Base-by-base conservation (phyloP, 2,888 invertebrate genomes). In the Lathronympha strigana region DNA sequence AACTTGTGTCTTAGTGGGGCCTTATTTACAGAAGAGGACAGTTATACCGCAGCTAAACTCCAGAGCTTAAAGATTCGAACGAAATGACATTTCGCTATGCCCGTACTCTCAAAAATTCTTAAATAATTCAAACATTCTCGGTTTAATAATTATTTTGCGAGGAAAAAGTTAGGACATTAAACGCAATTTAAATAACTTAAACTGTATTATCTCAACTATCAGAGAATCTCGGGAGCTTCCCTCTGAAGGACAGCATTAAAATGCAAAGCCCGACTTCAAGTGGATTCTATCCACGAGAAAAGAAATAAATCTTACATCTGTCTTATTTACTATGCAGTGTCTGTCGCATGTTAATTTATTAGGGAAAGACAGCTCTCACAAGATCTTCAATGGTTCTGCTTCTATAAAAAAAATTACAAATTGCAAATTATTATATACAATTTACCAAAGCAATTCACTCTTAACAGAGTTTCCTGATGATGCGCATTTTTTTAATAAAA, bases 211-310 rank as follows among this genome's bases (percentile, higher is more conserved):
- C 28, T 40, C 43, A 28, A 57, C 55, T 55, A 57, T 57, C 43
- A 57, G 25, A 62, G 57, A 50, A 55, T 15, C 40, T 66, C 67
- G 68, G 63, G 71, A 71, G 69, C 71, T 61, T 68, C 72, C 72
- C 73, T 55, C 33, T 54, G 33, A 31, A 71, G 69, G 74, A 73
- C 71, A 72, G 17, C 75, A 79, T 81, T 81, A 77, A 80, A 77
- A 81, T 81, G 78, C 80, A 78, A 79, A 80, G 74, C 68, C 61
- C 68, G 73, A 72, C 75, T 80, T 78, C 67, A 76, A 76, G 74
- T 73, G 70, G 73, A 76, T 78, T 72, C 67, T 60, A 28, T 68
- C 40, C 60, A 67, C 63, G 63, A 55, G 60, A 53, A 67, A 50
- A 53, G 58, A 17, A 57, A 69, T 71, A 71, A 67, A 69, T 69